Evolutionary conservation across 2,113 vertebrate genomes (phyloP).

Genomic region (Entelurus aequoreus): DNA sequence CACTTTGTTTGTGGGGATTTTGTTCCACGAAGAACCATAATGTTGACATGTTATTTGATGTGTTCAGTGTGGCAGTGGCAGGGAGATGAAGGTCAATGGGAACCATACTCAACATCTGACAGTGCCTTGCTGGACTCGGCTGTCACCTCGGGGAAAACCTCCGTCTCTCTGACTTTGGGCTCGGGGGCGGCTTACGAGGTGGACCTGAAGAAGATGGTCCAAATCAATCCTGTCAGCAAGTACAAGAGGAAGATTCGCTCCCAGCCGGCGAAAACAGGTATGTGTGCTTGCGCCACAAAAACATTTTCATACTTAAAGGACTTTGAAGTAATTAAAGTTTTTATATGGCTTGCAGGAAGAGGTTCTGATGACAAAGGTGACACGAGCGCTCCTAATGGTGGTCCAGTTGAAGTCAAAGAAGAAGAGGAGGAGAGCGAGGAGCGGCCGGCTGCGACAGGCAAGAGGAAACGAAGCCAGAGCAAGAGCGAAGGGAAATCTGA

Average conservation of each 20-base stretch:
- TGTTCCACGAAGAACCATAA: too few species aligned
- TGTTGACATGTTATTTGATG: neutral
- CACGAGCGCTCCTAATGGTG: neutral
- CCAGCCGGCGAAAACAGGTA: conserved; percentile 57
- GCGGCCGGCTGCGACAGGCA: conserved; percentile 41
- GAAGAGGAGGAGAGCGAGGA: conserved; percentile 53
- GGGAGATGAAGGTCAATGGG: conserved; percentile 68
- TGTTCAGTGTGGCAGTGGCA: conserved; percentile 76
- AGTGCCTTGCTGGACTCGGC: conserved; percentile 62
- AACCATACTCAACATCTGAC: conserved; percentile 51
- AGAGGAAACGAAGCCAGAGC: conserved; percentile 52
- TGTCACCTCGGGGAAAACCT: conserved; percentile 27
- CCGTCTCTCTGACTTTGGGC: conserved; percentile 42
- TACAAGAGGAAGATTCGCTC: conserved; percentile 69
- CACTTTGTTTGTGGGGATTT: too few species aligned
- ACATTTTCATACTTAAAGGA: too few species aligned
- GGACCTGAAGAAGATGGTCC: conserved; percentile 74
- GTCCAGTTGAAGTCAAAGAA: conserved; percentile 44
- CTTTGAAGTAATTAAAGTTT: neutral
- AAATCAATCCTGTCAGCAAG: conserved; percentile 69
- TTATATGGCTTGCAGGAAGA: conserved; percentile 52
- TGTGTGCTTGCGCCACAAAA: neutral
- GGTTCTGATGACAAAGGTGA: conserved; percentile 19
- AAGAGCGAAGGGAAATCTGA: conserved; percentile 41
- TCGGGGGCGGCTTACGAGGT: conserved; percentile 55